Conservation (phyloP, 2,113 vertebrate species). For the Vidua macroura region DNA sequence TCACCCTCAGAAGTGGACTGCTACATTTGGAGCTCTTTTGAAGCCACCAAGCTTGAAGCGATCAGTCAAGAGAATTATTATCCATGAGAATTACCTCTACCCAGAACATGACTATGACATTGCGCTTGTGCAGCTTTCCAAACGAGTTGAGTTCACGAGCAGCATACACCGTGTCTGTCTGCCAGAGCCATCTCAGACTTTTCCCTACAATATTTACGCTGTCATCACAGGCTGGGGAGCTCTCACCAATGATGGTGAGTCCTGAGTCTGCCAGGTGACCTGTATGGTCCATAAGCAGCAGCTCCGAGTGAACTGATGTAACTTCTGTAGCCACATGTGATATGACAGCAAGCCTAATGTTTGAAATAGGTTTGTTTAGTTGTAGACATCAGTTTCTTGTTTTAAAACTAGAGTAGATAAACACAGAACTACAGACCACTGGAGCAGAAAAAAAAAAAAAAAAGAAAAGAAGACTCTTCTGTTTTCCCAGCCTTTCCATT, state of each 20-base stretch:
- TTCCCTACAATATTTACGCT: slow-evolving; percentile 60
- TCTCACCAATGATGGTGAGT: slow-evolving; percentile 68
- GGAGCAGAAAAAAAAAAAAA: neutral
- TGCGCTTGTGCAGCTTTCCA: slow-evolving; percentile 85
- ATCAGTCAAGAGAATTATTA: slow-evolving; percentile 79
- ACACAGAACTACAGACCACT: neutral
- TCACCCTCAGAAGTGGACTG: slow-evolving; percentile 79
- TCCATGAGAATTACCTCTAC: slow-evolving; percentile 81
- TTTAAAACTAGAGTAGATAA: neutral
- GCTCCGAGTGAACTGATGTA: neutral
- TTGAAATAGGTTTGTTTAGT: neutral
- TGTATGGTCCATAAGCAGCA: neutral
- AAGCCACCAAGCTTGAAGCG: slow-evolving; percentile 59
- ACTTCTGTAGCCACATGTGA: neutral
- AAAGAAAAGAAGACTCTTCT: neutral
- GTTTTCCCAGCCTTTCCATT: neutral
- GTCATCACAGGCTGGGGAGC: slow-evolving; percentile 91
- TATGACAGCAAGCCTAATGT: neutral
- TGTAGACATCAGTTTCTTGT: neutral
- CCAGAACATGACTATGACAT: slow-evolving; percentile 83
- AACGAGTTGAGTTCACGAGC: slow-evolving; percentile 70
- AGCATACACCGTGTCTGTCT: slow-evolving; percentile 82
- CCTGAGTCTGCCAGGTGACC: neutral
- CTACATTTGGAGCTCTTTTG: slow-evolving; percentile 80
- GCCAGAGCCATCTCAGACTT: slow-evolving; percentile 75